Base-by-base conservation (phyloP, 2,113 vertebrate species). In the Nannospalax galili region DNA sequence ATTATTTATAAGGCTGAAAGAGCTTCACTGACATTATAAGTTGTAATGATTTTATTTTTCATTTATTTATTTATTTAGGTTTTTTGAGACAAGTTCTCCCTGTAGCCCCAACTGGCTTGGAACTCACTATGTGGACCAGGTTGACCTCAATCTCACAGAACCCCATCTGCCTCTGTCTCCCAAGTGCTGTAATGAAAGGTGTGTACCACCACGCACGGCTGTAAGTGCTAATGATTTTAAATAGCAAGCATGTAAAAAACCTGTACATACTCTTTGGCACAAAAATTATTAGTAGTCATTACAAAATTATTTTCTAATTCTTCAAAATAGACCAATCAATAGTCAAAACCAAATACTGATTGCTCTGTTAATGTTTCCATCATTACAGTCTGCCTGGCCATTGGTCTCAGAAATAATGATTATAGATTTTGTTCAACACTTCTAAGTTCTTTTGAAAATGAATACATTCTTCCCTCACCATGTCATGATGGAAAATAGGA, bases 271-370 rank as follows among this genome's bases (percentile, higher is more conserved):
- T 19, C 56, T 79, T 93, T 69, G 69, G 42, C 52, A 87, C 5
- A 75, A 92, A 6, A 56, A 16, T 91, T 95, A 92, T 52, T 84
- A 86, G 32, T 90, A 45, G 17, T 73, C 58, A 92, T 77, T 42
- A 90, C 84, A 89, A 87, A 80, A 88, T 75, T 89, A 91, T 95
- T 58, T 89, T 80, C 8, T 75, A 89, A 35, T 96, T n/a, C 30
- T 87, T 95, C 88, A 35, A 45, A 92, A 80, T 42, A 84, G 62
- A 69, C 26, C 45, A 92, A 20, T 32, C 67, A 28, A 30, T 91
- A 26, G 5, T 91, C 58, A 72, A 77, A 32, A 87, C 89, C 70
- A 92, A 96, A 91, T 84, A 37, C 45, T 84, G 72, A 26, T 65
- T 92, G 35, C 37, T 92, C 78, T 88, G 48, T 56, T 73, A 87